Conservation (phyloP, 2,888 invertebrate species). For the Drosophila setosimentum region DNA sequence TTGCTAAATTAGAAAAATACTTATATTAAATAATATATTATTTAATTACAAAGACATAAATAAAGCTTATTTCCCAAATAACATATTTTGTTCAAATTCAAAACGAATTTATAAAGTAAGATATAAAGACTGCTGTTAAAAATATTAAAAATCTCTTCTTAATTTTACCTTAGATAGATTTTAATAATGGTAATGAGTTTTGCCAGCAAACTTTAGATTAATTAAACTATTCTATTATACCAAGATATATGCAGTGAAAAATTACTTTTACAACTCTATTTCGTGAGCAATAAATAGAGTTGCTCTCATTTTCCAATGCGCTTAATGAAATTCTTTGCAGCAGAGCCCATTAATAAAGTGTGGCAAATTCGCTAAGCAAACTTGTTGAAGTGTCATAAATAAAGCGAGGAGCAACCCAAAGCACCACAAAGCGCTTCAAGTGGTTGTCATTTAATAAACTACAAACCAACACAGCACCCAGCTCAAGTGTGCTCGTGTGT, state of each 20-base stretch:
- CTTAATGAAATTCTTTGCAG: conserved; percentile 36
- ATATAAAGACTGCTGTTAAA: neutral
- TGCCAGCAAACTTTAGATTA: neutral
- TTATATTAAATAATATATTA: neutral
- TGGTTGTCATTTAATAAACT: conserved; percentile 80
- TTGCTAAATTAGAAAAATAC: neutral
- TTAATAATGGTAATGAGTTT: neutral
- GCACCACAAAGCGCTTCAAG: conserved; percentile 42
- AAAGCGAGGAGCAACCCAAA: conserved; percentile 46
- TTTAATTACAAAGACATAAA: neutral
- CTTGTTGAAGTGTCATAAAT: conserved; percentile 76
- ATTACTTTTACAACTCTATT: conserved; percentile 9
- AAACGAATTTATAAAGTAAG: neutral
- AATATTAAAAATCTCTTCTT: neutral
- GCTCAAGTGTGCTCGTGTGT: conserved; percentile 24
- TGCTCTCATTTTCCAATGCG: conserved; percentile 56
- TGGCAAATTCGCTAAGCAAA: conserved; percentile 80
- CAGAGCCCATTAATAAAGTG: conserved; percentile 69
- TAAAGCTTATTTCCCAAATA: neutral
- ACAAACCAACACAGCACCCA: conserved; percentile 53
- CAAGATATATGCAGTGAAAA: neutral
- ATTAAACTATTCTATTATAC: neutral
- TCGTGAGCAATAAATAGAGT: conserved; percentile 19
- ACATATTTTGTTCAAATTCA: neutral
- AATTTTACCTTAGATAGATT: neutral